Evolutionary conservation across 1,140 invertebrate species (phyloP), one percentile per base, ranked within the genome.

Genomic region (Microplitis demolitor): DNA sequence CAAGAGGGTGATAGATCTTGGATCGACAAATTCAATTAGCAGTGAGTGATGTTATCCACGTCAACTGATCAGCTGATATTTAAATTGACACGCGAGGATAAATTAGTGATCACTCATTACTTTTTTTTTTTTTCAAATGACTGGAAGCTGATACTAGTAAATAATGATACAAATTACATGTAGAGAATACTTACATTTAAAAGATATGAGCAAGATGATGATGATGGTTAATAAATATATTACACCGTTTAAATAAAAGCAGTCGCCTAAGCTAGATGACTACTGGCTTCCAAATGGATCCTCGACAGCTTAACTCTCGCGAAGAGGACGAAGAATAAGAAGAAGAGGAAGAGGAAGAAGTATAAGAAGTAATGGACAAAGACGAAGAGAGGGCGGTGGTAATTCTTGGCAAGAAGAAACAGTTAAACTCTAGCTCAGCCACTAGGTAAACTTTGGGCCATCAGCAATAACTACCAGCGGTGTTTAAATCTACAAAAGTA

Each of bases 391-490:
- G 83, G 81, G 84, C 80, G 77, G 78, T 82, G 79, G 79, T 81
- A 80, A 78, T 78, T 80, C 78, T 84, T 82, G 83, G 79, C 83
- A 84, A 78, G 79, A 81, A 78, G 77, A 82, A 78, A 78, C 24
- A 24, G 24, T 24, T 24, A 24, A 24, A 24, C 24, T 24, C 24
- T 24, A 24, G 24, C 24, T 24, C 24, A 24, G 24, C 69, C 75
- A 77, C 71, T 77, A 77, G 78, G 77, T 80, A 76, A 76, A 78
- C 81, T 62, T 82, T 78, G 82, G 82, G 80, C 74, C 82, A 78
- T 81, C 77, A 74, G 77, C 70, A 58, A 64, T 53, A 62, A 56
- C 37, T 34, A 11, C 5, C 9, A 58, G 33, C 24, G 61, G 34
- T 34, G 45, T 62, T 33, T 34, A 31, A 16, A 50, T 61, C 3